Percentiles rank a stretch among this genome's conserved stretches.
Evolutionary conservation across 2,888 invertebrate species (phyloP).

Genomic region (Monochamus alternatus): DNA sequence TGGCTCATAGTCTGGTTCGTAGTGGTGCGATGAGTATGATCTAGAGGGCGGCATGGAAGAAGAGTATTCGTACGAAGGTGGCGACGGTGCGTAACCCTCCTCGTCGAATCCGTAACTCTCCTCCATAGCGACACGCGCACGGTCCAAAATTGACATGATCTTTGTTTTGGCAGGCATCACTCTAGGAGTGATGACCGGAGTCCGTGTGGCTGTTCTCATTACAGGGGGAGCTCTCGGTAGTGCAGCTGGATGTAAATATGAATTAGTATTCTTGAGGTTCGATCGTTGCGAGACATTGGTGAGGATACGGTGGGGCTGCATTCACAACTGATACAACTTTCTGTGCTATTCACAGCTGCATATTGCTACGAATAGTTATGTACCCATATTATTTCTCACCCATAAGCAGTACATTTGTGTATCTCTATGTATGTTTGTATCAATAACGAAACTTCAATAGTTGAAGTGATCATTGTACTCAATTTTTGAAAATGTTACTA

Average conservation of each 20-base stretch:
- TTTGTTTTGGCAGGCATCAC: constrained; percentile 83
- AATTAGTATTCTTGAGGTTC: no score
- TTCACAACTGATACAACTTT: no score
- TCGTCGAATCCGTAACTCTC: constrained; percentile 80
- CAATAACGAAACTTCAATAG: no score
- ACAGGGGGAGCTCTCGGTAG: constrained; percentile 69
- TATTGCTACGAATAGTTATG: no score
- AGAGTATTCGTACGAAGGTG: constrained; percentile 63
- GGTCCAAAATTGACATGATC: constrained; percentile 88
- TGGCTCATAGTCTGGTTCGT: constrained; percentile 68
- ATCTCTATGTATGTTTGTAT: no score
- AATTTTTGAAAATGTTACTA: no score
- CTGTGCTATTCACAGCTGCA: no score
- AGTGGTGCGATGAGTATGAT: constrained; percentile 66
- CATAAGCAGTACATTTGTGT: no score
- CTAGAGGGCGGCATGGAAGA: constrained; percentile 60
- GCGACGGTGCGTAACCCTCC: constrained; percentile 62
- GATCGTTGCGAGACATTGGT: no score
- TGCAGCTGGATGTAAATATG: constrained; percentile 58
- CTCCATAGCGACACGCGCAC: constrained; percentile 88
- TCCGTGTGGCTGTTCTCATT: constrained; percentile 69
- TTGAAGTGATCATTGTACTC: no score
- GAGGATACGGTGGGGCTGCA: no score
- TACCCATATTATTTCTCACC: no score
- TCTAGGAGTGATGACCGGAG: constrained; percentile 72